A percentile compares a stretch with the other conserved stretches of the same genome.
Conservation (phyloP, 1,140 invertebrate genomes). For the Drosophila punjabiensis region DNA sequence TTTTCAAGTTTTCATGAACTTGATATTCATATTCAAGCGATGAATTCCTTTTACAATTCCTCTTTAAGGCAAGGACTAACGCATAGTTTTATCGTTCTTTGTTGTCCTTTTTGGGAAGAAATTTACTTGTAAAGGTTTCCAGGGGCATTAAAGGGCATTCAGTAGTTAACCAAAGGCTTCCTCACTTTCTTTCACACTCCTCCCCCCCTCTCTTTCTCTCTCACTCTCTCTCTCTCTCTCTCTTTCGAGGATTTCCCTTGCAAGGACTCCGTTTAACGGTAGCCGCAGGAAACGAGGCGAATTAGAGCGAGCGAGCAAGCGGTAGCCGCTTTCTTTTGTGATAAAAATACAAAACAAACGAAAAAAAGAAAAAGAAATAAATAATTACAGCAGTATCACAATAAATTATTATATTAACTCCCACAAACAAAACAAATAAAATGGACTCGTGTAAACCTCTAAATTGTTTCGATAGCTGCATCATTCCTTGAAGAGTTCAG, state of each 20-base stretch:
- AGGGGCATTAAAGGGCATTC: constrained; percentile 10
- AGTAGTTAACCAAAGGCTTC: not conserved
- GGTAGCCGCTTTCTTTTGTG: constrained; percentile 49
- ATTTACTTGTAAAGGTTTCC: constrained; percentile 1
- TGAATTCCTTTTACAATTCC: not conserved
- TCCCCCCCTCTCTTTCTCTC: not conserved
- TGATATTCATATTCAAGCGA: not conserved
- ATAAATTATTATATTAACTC: constrained; percentile 25
- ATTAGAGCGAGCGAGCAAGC: constrained; percentile 30
- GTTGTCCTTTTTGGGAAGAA: not conserved
- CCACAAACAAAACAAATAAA: not conserved
- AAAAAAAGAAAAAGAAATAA: not conserved
- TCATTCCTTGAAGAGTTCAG: constrained; percentile 13
- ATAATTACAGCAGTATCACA: not conserved
- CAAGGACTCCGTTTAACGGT: constrained; percentile 30
- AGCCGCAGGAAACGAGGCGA: constrained; percentile 14
- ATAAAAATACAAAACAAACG: constrained; percentile 26
- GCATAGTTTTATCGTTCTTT: not conserved
- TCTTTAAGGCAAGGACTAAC: not conserved
- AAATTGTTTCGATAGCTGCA: constrained; percentile 14
- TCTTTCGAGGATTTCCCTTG: not conserved
- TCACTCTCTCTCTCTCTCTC: not conserved
- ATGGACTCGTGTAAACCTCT: constrained; percentile 2
- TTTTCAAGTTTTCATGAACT: not conserved
- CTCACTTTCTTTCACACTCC: constrained; percentile 10